Evolutionary conservation across 1,140 invertebrate genomes (phyloP).

Genomic region (Tribolium castaneum): DNA sequence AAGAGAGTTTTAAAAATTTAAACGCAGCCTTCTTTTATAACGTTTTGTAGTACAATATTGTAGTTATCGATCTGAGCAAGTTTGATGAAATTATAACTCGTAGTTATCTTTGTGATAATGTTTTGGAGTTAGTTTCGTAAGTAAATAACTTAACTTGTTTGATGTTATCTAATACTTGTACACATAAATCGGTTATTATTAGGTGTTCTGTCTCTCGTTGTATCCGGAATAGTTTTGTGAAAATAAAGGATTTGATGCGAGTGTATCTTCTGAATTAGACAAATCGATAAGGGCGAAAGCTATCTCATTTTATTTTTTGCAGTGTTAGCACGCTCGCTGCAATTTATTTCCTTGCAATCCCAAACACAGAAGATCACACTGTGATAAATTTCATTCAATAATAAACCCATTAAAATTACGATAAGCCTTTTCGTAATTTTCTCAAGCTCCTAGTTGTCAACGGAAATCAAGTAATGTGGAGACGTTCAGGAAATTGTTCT

Average conservation of each 20-base stretch:
- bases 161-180: conserved; percentile 4
- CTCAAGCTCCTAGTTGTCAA: background rate
- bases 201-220: background rate
- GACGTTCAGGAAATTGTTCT: background rate
- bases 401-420: conserved; percentile 21
- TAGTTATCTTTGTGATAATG: background rate
- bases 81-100: background rate
- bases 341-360: conserved; percentile 29
- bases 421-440: background rate
- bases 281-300: conserved; percentile 17
- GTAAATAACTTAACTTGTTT: conserved; percentile 10
- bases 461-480: background rate
- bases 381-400: conserved; percentile 20
- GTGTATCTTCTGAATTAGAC: background rate
- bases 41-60: background rate
- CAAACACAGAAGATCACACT: conserved; percentile 4
- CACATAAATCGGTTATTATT: background rate
- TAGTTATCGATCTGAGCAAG: conserved; percentile 8
- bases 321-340: conserved; percentile 23
- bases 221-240: background rate
- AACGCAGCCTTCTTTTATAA: conserved; percentile 22
- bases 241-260: background rate
- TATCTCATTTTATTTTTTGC: conserved; percentile 31
- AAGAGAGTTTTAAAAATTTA: conserved; percentile 29
- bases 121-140: background rate